Percentiles rank a stretch among this genome's conserved stretches.
phyloP scores from a whole-genome alignment of 1,140 invertebrate species.

The Neodiprion lecontei region DNA sequence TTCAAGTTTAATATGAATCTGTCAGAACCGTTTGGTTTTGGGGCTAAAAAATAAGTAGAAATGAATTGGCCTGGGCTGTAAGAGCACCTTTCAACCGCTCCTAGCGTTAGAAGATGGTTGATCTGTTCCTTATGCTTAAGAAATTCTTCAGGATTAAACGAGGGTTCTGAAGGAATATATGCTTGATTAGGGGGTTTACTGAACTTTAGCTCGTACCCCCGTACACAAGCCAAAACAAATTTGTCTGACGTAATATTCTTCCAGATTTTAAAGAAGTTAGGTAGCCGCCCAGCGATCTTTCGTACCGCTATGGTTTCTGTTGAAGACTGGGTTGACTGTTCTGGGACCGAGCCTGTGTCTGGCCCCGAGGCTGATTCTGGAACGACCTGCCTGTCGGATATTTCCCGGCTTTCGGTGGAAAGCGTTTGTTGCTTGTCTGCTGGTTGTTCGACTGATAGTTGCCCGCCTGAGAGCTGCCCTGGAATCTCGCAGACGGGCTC shows the following conservation, averaged over 20 bases:
- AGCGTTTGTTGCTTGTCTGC: neutral
- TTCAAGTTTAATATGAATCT: too few relatives aligned
- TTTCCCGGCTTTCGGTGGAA: neutral
- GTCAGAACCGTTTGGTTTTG: too few relatives aligned
- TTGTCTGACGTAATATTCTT: constrained; percentile 1
- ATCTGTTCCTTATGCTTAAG: neutral
- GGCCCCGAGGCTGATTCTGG: neutral
- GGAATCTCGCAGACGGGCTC: neutral
- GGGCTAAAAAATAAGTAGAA: too few relatives aligned
- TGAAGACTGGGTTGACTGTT: neutral
- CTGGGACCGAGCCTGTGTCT: neutral
- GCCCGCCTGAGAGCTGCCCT: neutral
- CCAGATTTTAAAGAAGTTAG: neutral
- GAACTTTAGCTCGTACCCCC: neutral
- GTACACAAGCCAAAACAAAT: neutral
- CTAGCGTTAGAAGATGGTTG: too few relatives aligned
- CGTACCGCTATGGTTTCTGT: too few relatives aligned
- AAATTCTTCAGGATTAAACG: neutral
- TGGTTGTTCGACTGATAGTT: neutral
- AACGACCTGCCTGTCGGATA: neutral
- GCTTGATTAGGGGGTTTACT: neutral
- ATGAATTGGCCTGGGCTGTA: too few relatives aligned
- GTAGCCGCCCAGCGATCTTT: neutral
- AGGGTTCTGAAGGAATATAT: neutral
- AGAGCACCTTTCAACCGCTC: too few relatives aligned